Evolutionary conservation across 1,140 invertebrate species (phyloP), one percentile per base, ranked within the genome.

Genomic region (Hyles euphorbiae): DNA sequence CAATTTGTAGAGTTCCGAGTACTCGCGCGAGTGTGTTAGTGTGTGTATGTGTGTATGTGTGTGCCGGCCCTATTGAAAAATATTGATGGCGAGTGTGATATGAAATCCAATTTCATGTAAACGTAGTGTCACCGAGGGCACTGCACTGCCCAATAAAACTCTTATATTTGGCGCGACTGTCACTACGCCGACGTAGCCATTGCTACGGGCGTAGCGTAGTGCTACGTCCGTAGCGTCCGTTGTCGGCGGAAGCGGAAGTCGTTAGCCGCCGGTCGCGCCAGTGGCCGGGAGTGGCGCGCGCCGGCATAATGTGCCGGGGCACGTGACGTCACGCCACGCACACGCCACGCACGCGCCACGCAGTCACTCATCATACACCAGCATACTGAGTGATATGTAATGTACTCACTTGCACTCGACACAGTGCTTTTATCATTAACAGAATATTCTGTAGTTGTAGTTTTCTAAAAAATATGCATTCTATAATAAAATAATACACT

Each of bases 191-290:
- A 5, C 53, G 12, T 45, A 8, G 22, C 33, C 44, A 43, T 49
- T 22, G 60, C 60, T 60, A 64, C 67, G 61, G 7, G n/a, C 51
- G 64, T 58, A 46, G 61, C 53, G 53, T 45, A 5, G 46, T 40
- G 44, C 44, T 45, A 40, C 36, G 52, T 11, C 52, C 56, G 62
- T 60, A 46, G 62, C 60, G 58, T 58, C 64, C 58, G 68, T 59
- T 52, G 56, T 54, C 46, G 78, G 78, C 46, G 78, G 78, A 81
- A 71, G 49, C 68, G 78, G 78, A 77, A 74, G 76, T 76, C 75
- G 75, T 78, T 78, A 78, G 59, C 65, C 63, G 59, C 40, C 67
- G 60, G 36, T 51, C 63, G 59, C 56, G 58, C 60, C 50, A 49
- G 40, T 22, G 22, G 22, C 22, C 2, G 22, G 22, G 22, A 22